Percentiles rank a stretch among this genome's conserved stretches.
These are phyloP conservation scores for Danio aesculapii DNA, from an alignment of 2,797 vertebrate genomes.

Conservation along the genomic window DNA sequence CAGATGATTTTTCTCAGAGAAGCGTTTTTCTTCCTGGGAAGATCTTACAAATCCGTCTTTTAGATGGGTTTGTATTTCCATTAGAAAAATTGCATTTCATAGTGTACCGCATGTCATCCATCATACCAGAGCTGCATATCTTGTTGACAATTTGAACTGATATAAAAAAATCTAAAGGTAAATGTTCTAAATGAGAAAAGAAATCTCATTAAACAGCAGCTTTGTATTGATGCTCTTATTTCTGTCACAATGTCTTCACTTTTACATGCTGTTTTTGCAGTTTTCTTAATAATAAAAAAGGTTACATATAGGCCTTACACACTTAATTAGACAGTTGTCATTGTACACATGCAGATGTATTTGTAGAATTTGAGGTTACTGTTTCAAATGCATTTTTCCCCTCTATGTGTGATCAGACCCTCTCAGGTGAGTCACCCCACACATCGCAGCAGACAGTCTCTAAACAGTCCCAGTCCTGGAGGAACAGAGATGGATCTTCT, in stretches of 20 bases:
- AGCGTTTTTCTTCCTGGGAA: not conserved
- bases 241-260: no score
- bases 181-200: not conserved
- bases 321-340: not conserved
- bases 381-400: conserved; percentile 12
- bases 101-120: not conserved
- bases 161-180: not conserved
- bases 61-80: not conserved
- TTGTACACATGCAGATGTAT: not conserved
- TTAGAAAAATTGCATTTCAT: not conserved
- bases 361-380: not conserved
- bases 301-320: not conserved
- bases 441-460: conserved; percentile 95
- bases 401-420: conserved; percentile 78
- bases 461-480: conserved; percentile 96
- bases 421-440: conserved; percentile 86
- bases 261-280: no score
- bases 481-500: conserved; percentile 99
- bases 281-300: no score
- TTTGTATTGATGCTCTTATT: no score
- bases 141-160: not conserved
- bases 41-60: not conserved
- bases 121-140: not conserved
- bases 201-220: no score
- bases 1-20: conserved; percentile 1